phyloP scores from a whole-genome alignment of 2,888 invertebrate species.

The Clitarchus hookeri region DNA sequence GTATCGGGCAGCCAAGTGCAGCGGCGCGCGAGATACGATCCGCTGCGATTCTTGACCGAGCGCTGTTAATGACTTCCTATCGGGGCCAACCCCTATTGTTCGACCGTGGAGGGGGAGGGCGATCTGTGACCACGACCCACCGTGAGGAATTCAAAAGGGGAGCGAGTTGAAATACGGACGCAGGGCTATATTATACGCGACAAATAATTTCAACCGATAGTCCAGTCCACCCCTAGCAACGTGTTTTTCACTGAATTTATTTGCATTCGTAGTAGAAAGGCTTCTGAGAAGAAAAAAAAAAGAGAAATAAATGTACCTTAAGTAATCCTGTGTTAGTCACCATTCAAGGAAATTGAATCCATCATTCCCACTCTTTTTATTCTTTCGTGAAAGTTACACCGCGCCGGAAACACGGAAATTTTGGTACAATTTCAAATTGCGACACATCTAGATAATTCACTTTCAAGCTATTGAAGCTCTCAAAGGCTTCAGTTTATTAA shows the following conservation, averaged over 20 bases:
- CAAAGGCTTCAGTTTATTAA: no score
- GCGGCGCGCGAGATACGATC: not conserved
- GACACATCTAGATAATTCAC: no score
- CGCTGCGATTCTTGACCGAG: not conserved
- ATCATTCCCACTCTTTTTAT: not conserved
- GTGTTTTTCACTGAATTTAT: constrained; percentile 5
- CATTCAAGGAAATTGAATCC: not conserved
- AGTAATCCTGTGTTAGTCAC: not conserved
- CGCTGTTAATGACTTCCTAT: constrained; percentile 1
- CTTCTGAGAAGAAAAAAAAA: not conserved
- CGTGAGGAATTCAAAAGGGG: not conserved
- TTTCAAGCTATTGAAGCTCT: no score
- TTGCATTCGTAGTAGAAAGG: not conserved
- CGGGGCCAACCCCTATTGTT: constrained; percentile 14
- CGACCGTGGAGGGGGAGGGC: not conserved
- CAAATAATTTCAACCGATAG: not conserved
- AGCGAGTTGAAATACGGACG: not conserved
- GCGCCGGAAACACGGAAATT: no score
- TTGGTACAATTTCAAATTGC: no score
- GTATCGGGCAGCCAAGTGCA: constrained; percentile 14
- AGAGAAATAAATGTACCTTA: not conserved
- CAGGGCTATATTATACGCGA: not conserved
- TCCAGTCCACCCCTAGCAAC: not conserved
- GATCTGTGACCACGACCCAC: not conserved
- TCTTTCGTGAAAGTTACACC: no score